These are phyloP conservation scores for Eupithecia exiguata DNA, from an alignment of 2,888 invertebrate genomes.

Conservation along the genomic window DNA sequence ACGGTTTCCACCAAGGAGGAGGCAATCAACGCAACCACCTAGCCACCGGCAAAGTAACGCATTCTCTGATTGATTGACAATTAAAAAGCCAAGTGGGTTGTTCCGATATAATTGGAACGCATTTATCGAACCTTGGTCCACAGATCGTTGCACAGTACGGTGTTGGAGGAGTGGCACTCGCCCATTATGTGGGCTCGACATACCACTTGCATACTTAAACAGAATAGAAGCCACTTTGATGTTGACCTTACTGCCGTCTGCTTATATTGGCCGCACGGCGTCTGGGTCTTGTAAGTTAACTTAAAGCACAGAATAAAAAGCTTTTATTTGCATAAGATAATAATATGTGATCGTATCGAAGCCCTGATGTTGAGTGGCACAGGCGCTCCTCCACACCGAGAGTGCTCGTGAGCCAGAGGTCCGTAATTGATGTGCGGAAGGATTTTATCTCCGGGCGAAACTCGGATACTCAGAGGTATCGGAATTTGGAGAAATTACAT, in stretches of 20 bases:
- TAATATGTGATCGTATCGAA: background rate
- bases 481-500: constrained; percentile 37
- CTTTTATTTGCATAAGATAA: background rate
- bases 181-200: background rate
- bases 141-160: background rate
- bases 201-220: background rate
- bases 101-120: constrained; percentile 48
- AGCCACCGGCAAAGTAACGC: background rate
- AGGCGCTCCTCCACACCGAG: constrained; percentile 2
- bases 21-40: background rate
- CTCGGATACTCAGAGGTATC: constrained; percentile 29
- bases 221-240: background rate
- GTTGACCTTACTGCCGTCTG: background rate
- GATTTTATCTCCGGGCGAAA: constrained; percentile 43
- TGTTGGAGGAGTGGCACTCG: constrained; percentile 1
- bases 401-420: constrained; percentile 32
- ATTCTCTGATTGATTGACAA: constrained; percentile 55
- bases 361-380: constrained; percentile 2
- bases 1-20: background rate
- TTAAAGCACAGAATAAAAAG: background rate
- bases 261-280: background rate
- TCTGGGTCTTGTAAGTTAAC: background rate
- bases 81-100: constrained; percentile 50
- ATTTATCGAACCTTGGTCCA: constrained; percentile 47
- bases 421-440: constrained; percentile 49